These are phyloP conservation scores for Bettongia penicillata DNA, from an alignment of 2,113 vertebrate species.

Conservation along the genomic window DNA sequence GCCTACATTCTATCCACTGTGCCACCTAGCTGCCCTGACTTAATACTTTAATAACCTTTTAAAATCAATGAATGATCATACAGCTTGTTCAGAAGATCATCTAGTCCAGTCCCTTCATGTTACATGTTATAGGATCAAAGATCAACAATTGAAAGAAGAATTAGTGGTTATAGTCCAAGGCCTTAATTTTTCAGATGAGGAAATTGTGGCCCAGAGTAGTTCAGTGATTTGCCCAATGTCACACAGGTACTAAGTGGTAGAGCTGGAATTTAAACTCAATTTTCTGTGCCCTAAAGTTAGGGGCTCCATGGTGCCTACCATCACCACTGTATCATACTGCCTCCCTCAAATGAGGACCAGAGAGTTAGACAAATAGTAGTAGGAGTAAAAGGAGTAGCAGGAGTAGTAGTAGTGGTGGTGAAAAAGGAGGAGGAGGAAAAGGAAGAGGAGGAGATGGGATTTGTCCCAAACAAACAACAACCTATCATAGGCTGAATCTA, in stretches of 20 bases:
- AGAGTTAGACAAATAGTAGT: background rate
- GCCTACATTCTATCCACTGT: background rate
- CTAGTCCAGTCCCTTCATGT: background rate
- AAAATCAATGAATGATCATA: background rate
- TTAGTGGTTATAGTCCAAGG: background rate
- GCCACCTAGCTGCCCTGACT: background rate
- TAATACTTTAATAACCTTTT: background rate
- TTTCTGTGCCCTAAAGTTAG: background rate
- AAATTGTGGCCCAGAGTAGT: background rate
- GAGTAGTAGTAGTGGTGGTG: too few relatives aligned
- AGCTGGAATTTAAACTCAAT: background rate
- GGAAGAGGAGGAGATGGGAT: background rate
- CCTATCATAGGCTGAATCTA: background rate
- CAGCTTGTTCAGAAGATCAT: background rate
- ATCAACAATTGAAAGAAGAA: background rate
- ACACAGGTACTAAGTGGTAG: background rate
- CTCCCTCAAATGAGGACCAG: background rate
- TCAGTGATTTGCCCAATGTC: background rate
- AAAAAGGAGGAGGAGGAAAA: too few relatives aligned
- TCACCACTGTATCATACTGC: background rate
- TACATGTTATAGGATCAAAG: background rate
- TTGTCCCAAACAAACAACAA: background rate
- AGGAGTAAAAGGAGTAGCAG: too few relatives aligned
- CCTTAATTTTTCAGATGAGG: background rate
- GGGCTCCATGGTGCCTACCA: background rate